phyloP scores from a whole-genome alignment of 2,113 vertebrate genomes.

The Hypocryptadius cinnamomeus region DNA sequence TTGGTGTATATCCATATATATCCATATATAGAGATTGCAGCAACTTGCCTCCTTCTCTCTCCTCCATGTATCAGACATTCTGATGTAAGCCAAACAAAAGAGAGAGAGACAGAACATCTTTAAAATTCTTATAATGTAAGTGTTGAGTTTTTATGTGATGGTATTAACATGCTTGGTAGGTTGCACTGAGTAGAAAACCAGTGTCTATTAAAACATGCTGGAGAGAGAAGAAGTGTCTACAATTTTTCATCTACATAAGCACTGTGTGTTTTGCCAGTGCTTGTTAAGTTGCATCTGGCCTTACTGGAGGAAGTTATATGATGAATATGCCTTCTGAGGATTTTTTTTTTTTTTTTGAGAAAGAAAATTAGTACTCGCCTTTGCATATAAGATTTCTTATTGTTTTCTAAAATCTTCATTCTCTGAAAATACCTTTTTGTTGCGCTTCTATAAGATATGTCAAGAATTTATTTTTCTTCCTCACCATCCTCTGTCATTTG shows the following conservation, averaged over 20 bases:
- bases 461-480: not conserved
- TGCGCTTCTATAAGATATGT: not conserved
- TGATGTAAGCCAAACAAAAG: not conserved
- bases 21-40: not conserved
- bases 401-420: not conserved
- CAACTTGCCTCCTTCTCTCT: not conserved
- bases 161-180: not conserved
- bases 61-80: not conserved
- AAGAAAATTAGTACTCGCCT: not conserved
- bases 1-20: not conserved
- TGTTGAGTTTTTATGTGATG: not conserved
- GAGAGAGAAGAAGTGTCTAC: not conserved
- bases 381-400: not conserved
- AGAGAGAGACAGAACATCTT: not conserved
- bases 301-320: not conserved
- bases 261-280: not conserved
- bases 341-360: not conserved
- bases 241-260: not conserved
- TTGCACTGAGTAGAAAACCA: not conserved
- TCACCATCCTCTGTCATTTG: not conserved
- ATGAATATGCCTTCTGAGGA: not conserved
- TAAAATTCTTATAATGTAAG: not conserved
- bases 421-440: not conserved
- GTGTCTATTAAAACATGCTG: not conserved
- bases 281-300: not conserved